Evolutionary conservation across 2,797 vertebrate species (phyloP).

Genomic region (Mus spretus): DNA sequence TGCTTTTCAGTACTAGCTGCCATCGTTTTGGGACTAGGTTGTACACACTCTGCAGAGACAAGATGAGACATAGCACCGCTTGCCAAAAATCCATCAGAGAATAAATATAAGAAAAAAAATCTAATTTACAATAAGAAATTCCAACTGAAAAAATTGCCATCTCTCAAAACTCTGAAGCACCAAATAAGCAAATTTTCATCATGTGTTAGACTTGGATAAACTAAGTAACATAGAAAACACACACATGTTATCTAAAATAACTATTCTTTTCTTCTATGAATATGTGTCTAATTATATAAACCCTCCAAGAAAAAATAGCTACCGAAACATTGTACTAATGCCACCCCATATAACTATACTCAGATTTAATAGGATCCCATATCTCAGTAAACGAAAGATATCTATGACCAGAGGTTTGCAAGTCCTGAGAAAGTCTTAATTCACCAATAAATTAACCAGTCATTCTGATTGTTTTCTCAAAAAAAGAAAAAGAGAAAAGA

Average conservation of each 20-base stretch:
- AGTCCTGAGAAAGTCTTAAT: background rate
- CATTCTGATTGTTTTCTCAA: background rate
- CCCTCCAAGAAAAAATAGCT: background rate
- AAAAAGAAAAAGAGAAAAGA: background rate
- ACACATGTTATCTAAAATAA: background rate
- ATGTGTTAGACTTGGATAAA: background rate
- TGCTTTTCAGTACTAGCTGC: constrained; percentile 27
- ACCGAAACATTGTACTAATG: background rate
- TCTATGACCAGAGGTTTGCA: background rate
- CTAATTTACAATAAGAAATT: constrained; percentile 41
- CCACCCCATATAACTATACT: background rate
- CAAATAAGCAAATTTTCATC: constrained; percentile 9
- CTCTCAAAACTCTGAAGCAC: background rate
- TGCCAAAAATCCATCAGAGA: constrained; percentile 51
- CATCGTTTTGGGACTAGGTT: constrained; percentile 55
- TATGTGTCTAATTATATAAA: background rate
- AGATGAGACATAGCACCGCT: constrained; percentile 39
- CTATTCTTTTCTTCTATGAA: background rate
- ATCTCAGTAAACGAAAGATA: constrained; percentile 45
- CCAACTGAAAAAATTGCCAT: constrained; percentile 19
- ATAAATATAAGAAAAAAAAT: constrained; percentile 45
- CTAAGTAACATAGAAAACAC: constrained; percentile 40
- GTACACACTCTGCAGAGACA: constrained; percentile 26
- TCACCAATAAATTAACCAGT: background rate
- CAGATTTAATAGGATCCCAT: background rate